phyloP scores from a whole-genome alignment of 2,113 vertebrate species.

The Ascaphus truei region DNA sequence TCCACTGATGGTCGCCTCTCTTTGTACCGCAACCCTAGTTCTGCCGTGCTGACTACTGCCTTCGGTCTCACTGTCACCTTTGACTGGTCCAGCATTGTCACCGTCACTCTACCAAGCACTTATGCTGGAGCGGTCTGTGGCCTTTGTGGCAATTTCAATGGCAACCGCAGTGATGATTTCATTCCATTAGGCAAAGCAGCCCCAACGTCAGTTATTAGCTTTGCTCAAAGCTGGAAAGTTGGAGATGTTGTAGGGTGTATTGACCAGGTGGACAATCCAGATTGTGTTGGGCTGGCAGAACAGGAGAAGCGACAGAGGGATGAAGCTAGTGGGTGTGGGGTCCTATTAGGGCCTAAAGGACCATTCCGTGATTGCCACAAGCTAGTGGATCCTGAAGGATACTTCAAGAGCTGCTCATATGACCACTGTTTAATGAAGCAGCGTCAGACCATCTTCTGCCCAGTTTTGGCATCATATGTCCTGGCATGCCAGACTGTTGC shows the following conservation, averaged over 20 bases:
- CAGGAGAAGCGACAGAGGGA: neutral
- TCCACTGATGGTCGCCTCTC: conserved; percentile 43
- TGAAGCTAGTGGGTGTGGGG: conserved; percentile 36
- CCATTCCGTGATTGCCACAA: conserved; percentile 49
- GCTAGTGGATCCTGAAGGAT: conserved; percentile 35
- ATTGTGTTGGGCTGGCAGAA: conserved; percentile 17
- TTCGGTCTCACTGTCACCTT: conserved; percentile 57
- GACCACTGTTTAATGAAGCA: conserved; percentile 49
- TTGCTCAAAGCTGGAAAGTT: conserved; percentile 58
- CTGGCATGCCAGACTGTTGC: conserved; percentile 43
- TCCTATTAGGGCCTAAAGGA: conserved; percentile 33
- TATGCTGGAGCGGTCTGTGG: conserved; percentile 57
- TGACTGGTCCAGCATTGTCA: conserved; percentile 47
- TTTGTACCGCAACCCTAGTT: conserved; percentile 49
- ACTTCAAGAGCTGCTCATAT: conserved; percentile 47
- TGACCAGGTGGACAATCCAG: conserved; percentile 31
- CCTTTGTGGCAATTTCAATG: conserved; percentile 62
- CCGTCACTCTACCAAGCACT: conserved; percentile 45
- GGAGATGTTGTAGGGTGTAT: conserved; percentile 44
- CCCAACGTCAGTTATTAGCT: conserved; percentile 47
- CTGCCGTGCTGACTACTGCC: conserved; percentile 45
- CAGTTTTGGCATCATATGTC: conserved; percentile 40
- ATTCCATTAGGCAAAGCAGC: conserved; percentile 36
- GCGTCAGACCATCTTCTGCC: conserved; percentile 41
- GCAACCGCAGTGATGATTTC: conserved; percentile 49